Evolutionary conservation across 1,140 invertebrate genomes (phyloP).

Genomic region (Heliothis subflexa): DNA sequence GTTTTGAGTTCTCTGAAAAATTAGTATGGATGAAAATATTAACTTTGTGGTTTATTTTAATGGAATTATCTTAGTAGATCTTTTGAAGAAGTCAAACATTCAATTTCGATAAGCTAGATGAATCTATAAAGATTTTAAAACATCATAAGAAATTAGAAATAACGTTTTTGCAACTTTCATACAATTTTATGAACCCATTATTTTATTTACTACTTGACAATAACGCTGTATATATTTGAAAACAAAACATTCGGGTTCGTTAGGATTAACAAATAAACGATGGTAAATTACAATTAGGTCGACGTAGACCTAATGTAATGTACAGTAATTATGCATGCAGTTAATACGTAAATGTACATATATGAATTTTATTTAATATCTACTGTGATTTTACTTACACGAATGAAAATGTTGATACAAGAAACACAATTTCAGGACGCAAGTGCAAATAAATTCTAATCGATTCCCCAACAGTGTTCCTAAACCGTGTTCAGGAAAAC

Average conservation of each 20-base stretch:
- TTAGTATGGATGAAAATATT: background rate
- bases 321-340: background rate
- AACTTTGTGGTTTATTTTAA: background rate
- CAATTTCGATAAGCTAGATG: too few species aligned
- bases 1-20: slow-evolving; percentile 4
- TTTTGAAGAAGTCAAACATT: too few species aligned
- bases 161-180: too few species aligned
- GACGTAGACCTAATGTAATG: slow-evolving; percentile 12
- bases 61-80: background rate
- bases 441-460: background rate
- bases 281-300: slow-evolving; percentile 47
- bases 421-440: background rate
- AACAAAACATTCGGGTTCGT: background rate
- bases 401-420: background rate
- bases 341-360: too few species aligned
- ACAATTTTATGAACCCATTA: too few species aligned
- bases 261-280: slow-evolving; percentile 41
- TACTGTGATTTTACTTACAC: too few species aligned
- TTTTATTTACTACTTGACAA: slow-evolving; percentile 1
- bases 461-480: background rate
- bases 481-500: slow-evolving; percentile 44
- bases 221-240: background rate
- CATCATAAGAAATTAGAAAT: too few species aligned
- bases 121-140: too few species aligned
- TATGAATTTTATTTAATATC: too few species aligned